Evolutionary conservation across 2,797 vertebrate species (phyloP).

Genomic region (Margarornis squamiger): DNA sequence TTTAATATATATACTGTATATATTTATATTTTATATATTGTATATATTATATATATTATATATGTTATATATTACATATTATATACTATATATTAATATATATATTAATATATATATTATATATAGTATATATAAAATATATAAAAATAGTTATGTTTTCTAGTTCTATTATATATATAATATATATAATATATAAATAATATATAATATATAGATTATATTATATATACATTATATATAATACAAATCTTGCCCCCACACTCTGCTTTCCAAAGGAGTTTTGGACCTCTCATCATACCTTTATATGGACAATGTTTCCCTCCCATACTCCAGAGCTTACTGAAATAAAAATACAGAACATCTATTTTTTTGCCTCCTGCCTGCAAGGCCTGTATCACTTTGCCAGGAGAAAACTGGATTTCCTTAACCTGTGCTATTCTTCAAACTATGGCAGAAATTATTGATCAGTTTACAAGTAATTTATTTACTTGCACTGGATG

Average conservation of each 20-base stretch:
- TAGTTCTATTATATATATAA: too few species aligned
- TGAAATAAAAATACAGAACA: not conserved
- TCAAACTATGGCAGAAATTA: not conserved
- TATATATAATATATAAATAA: too few species aligned
- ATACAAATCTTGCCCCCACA: not conserved
- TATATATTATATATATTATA: too few species aligned
- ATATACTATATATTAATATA: too few species aligned
- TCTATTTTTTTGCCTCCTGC: not conserved
- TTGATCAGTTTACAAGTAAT: not conserved
- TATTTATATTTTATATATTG: too few species aligned
- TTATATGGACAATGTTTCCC: not conserved
- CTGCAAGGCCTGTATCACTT: not conserved
- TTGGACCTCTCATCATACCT: not conserved
- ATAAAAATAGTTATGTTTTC: too few species aligned
- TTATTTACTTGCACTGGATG: not conserved
- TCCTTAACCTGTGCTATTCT: not conserved
- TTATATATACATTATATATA: not conserved
- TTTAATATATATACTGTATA: too few species aligned
- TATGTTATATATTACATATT: too few species aligned
- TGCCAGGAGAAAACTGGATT: not conserved
- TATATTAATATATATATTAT: not conserved
- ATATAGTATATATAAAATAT: too few species aligned
- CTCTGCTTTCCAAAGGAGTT: not conserved
- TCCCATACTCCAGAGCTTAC: not conserved
- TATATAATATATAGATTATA: too few species aligned